These are phyloP conservation scores for Rhopalosiphum padi DNA, from an alignment of 1,140 invertebrate species.

Conservation along the genomic window DNA sequence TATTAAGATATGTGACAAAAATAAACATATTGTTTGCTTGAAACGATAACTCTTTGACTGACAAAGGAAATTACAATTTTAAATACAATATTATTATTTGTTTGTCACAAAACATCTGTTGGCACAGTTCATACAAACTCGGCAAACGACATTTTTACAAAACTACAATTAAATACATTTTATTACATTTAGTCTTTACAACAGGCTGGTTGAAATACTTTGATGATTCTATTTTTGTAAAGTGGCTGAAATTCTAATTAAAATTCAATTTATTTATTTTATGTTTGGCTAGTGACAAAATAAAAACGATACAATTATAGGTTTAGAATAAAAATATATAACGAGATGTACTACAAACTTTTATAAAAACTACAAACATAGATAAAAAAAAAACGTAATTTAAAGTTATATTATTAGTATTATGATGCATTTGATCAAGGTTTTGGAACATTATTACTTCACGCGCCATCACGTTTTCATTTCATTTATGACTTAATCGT, in stretches of 20 bases:
- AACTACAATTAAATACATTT: not conserved
- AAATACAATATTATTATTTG: not conserved
- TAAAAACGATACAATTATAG: not conserved
- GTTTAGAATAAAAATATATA: not conserved
- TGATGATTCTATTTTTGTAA: not conserved
- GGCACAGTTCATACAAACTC: not conserved
- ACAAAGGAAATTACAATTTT: not conserved
- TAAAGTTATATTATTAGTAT: not conserved
- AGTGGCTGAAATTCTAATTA: not conserved
- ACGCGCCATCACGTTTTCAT: not conserved
- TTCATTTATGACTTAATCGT: conserved; percentile 17
- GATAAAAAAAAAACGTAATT: not conserved
- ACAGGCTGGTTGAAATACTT: not conserved
- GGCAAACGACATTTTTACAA: not conserved
- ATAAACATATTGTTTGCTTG: not conserved
- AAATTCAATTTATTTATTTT: not conserved
- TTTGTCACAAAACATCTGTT: conserved; percentile 35
- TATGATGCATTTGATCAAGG: not conserved
- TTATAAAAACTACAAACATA: not conserved
- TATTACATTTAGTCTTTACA: not conserved
- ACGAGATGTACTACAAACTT: not conserved
- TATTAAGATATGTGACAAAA: not conserved
- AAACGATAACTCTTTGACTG: not conserved
- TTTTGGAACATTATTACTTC: not conserved
- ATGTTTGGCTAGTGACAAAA: not conserved